Evolutionary conservation across 1,140 invertebrate species (phyloP), one percentile per base, ranked within the genome.

Genomic region (Hestina assimilis): DNA sequence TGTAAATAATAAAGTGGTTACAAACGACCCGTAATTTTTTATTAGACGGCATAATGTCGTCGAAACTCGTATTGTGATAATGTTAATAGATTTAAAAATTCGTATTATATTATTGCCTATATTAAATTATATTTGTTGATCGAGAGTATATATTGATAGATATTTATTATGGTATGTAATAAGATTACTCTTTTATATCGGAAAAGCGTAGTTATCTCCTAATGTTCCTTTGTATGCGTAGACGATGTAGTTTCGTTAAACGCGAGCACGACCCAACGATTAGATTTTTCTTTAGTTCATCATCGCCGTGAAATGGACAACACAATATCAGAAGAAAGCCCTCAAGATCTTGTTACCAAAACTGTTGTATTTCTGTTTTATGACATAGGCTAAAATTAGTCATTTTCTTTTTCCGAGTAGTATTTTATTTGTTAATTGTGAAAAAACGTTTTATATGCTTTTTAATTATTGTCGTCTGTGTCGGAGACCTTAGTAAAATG

Each of bases 71-170:
- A 81, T 75, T 83, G 79, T 84, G 81, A 84, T 84, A 82, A 83
- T 71, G 81, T 82, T 79, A 72, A 73, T 84, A 84, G 75, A 70
- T 75, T 79, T 78, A 79, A 79, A 71, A 72, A 74, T 78, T 80
- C 80, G 80, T 83, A 81, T 81, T 75, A 78, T 79, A 83, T 75
- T 84, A 78, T 80, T 80, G 75, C 77, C 79, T 84, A 84, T 83
- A 78, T 79, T 82, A 75, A 83, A 83, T 83, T 83, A 83, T 83
- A 83, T 85, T 83, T 85, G 82, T 85, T 83, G 82, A 84, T 79
- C 71, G 79, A 85, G 81, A 85, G 72, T 83, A 83, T 83, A 83
- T 83, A 83, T 83, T 79, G 77, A 80, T 83, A 83, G 79, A 83
- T 83, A 83, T 83, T 83, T 83, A 83, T 83, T 81, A 82, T 66